phyloP scores from a whole-genome alignment of 2,113 vertebrate species.

The Nerophis lumbriciformis region DNA sequence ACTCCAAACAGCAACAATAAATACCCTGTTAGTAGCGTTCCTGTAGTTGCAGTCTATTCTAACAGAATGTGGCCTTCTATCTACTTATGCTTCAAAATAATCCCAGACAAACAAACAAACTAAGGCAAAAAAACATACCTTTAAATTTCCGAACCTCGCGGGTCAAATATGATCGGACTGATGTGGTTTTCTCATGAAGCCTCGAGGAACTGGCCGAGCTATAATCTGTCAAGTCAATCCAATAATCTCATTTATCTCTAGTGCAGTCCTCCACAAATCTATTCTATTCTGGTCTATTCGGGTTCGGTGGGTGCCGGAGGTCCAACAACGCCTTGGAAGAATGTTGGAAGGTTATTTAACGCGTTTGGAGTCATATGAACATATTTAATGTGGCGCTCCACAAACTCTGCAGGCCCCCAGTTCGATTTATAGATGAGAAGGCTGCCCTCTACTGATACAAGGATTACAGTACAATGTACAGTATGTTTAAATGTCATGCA shows the following conservation, averaged over 20 bases:
- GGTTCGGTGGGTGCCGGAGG: not conserved
- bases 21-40: not conserved
- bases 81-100: not conserved
- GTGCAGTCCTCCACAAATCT: slow-evolving; percentile 4
- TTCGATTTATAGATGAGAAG: not conserved
- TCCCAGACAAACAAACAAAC: not conserved
- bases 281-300: not conserved
- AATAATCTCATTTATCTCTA: slow-evolving; percentile 68
- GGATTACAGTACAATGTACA: not conserved
- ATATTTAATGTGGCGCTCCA: not conserved
- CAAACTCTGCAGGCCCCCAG: not conserved
- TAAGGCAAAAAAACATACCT: slow-evolving; percentile 48
- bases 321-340: not conserved
- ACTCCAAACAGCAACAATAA: not conserved
- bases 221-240: slow-evolving; percentile 73
- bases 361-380: not conserved
- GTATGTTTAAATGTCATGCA: too few relatives aligned
- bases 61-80: not conserved
- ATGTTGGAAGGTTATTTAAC: not conserved
- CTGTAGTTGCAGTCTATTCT: not conserved
- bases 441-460: slow-evolving; percentile 29
- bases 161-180: slow-evolving; percentile 16
- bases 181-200: slow-evolving; percentile 39
- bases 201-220: slow-evolving; percentile 39
- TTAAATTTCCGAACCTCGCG: slow-evolving; percentile 13